Percentiles rank a stretch among this genome's conserved stretches.
phyloP scores from a whole-genome alignment of 2,888 invertebrate species.

The Brassicogethes aeneus region DNA sequence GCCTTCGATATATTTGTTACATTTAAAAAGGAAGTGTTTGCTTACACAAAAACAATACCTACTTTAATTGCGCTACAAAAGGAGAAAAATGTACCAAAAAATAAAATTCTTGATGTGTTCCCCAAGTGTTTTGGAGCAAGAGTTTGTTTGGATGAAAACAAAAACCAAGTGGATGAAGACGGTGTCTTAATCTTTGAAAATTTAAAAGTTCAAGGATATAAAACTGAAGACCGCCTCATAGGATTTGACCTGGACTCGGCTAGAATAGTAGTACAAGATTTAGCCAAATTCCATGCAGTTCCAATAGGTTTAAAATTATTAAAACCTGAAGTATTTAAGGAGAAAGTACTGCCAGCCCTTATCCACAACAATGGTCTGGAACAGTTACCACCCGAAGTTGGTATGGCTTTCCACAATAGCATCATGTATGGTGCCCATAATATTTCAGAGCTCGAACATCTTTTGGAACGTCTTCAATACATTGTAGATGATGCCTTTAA shows the following conservation, averaged over 20 bases:
- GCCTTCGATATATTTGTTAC: constrained; percentile 49
- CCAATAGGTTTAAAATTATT: constrained; percentile 46
- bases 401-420: constrained; percentile 29
- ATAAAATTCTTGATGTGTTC: constrained; percentile 39
- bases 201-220: constrained; percentile 44
- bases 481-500: constrained; percentile 25
- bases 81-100: constrained; percentile 39
- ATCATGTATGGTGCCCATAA: constrained; percentile 26
- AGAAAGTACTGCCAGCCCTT: constrained; percentile 38
- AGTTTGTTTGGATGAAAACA: constrained; percentile 35
- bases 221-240: constrained; percentile 42
- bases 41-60: constrained; percentile 46
- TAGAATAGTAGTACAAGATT: constrained; percentile 39
- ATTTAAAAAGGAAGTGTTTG: constrained; percentile 48
- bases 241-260: constrained; percentile 46
- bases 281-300: constrained; percentile 51
- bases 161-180: constrained; percentile 44
- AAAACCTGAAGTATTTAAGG: constrained; percentile 40
- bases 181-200: constrained; percentile 52
- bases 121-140: constrained; percentile 49
- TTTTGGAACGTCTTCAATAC: constrained; percentile 22
- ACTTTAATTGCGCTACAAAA: constrained; percentile 42
- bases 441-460: constrained; percentile 25
- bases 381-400: constrained; percentile 30
- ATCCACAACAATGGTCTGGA: constrained; percentile 31